Base-by-base conservation (phyloP, 2,113 vertebrate species). In the Ctenodactylus gundi region DNA sequence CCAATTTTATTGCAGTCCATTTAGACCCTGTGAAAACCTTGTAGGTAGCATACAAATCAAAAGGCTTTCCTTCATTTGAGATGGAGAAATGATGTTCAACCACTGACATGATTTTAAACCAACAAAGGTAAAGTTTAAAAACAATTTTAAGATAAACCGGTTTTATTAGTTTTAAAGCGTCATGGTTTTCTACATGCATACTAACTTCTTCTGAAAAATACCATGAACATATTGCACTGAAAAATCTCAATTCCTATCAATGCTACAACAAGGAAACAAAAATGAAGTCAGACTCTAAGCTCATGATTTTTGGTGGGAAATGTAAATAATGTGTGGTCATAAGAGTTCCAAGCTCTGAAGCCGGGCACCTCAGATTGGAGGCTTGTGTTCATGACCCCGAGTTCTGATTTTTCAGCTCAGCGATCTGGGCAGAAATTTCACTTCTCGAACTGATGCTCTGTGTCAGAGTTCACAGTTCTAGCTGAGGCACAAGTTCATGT, bases 21-120 rank as follows among this genome's bases (percentile, higher is more conserved):
- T 65, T 91, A 95, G 29, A 41, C 84, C 29, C 53, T 84, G 41
- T 58, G 77, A 62, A 93, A 90, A 93, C 58, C 44, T 80, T 34
- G 60, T 13, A 0, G 8, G 2, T 2, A 83, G 31, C 23, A 13
- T 91, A 88, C 85, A 92, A 92, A 68, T 51, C 8, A 70, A 91
- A 41, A 78, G 27, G 0, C 1, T 84, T 58, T 81, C 14, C 15
- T 91, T 73, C n/a, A 75, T 27, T n/a, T 53, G 44, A 51, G 89
- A 53, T 27, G 15, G 4, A 8, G 49, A 88, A 91, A 58, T 89
- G 17, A 44, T 85, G 80, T 94, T 25, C 10, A 49, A 55, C 7
- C 53, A 82, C 51, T 85, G 65, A 72, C 72, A 25, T 85, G 46
- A 72, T 75, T 65, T 93, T 88, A 29, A 82, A 88, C 17, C 23